A percentile compares a stretch with the other conserved stretches of the same genome.
phyloP scores from a whole-genome alignment of 2,113 vertebrate genomes.

The Callorhinus ursinus region DNA sequence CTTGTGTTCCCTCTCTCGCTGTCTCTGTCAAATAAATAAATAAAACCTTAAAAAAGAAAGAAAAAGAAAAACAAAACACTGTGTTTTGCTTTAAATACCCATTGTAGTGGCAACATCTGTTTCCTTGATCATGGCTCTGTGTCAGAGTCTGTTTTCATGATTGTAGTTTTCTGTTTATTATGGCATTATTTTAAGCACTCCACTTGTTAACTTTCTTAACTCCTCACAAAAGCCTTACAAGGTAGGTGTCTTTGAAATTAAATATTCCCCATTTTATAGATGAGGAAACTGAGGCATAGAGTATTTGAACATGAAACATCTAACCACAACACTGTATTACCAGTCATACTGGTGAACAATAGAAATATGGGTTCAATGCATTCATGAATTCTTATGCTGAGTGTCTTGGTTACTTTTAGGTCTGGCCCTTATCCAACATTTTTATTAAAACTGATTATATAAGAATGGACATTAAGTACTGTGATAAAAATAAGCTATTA shows the following conservation, averaged over 20 bases:
- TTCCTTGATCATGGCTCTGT: not conserved
- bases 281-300: not conserved
- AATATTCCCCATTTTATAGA: not conserved
- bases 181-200: not conserved
- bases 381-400: not conserved
- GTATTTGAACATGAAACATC: not conserved
- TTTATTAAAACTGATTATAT: not conserved
- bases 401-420: not conserved
- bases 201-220: not conserved
- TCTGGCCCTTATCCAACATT: not conserved
- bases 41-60: no score
- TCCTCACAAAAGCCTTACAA: not conserved
- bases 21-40: no score
- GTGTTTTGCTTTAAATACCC: not conserved
- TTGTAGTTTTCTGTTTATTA: not conserved
- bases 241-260: not conserved
- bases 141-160: not conserved
- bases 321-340: not conserved
- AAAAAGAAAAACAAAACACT: not conserved
- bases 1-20: no score
- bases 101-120: not conserved
- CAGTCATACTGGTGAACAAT: not conserved
- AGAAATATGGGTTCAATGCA: not conserved
- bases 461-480: not conserved
- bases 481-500: not conserved